Evolutionary conservation across 2,113 vertebrate species (phyloP).

Genomic region (Leptobrachium ailaonicum): DNA sequence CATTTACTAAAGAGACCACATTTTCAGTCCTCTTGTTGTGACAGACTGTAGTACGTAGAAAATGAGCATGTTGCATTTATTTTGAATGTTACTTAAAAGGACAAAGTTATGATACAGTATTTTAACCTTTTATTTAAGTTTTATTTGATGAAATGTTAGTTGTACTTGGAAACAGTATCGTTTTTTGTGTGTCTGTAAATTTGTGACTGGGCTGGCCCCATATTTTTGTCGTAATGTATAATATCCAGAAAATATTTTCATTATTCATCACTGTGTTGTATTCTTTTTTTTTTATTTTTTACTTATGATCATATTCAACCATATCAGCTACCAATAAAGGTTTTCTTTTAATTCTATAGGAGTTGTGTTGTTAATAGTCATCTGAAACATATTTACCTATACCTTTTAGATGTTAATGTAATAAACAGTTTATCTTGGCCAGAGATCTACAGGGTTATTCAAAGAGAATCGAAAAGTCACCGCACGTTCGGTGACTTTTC

Average conservation of each 20-base stretch:
- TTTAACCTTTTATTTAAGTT: conserved; percentile 56
- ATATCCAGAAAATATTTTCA: conserved; percentile 36
- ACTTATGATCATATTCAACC: conserved; percentile 36
- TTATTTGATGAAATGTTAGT: conserved; percentile 39
- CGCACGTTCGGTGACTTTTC: too few species aligned
- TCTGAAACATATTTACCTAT: too few species aligned
- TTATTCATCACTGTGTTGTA: conserved; percentile 24
- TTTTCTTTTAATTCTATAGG: conserved; percentile 1
- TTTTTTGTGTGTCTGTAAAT: conserved; percentile 59
- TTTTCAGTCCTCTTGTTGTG: not conserved
- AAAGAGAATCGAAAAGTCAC: too few species aligned
- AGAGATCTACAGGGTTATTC: too few species aligned
- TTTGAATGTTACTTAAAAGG: not conserved
- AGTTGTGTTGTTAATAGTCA: not conserved
- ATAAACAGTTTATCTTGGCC: too few species aligned
- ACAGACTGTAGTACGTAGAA: not conserved
- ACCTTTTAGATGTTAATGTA: too few species aligned
- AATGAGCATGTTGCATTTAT: conserved; percentile 1
- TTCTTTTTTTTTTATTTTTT: conserved; percentile 17
- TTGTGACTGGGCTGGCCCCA: conserved; percentile 76
- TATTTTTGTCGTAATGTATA: conserved; percentile 47
- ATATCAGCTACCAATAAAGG: conserved; percentile 13
- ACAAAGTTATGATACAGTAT: conserved; percentile 34
- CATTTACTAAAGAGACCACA: too few species aligned
- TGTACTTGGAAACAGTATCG: conserved; percentile 45